These are phyloP conservation scores for Gymnodraco acuticeps DNA, from an alignment of 2,797 vertebrate species.

Conservation along the genomic window DNA sequence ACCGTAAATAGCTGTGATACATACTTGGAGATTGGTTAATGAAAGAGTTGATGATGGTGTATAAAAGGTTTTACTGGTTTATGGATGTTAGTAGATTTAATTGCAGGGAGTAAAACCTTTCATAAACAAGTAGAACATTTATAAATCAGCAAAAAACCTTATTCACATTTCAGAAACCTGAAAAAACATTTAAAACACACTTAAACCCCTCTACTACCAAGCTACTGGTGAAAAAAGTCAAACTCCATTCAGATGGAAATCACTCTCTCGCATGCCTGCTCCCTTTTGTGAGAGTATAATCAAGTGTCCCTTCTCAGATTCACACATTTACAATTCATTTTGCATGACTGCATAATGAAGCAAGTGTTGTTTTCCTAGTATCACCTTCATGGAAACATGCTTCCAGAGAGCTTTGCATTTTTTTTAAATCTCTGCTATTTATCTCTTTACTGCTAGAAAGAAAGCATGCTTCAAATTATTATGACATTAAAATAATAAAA, in stretches of 20 bases:
- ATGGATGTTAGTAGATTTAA: no score
- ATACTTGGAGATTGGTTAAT: no score
- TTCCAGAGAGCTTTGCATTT: not conserved
- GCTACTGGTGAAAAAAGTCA: not conserved
- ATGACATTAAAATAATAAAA: not conserved
- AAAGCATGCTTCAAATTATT: not conserved
- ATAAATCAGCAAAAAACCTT: no score
- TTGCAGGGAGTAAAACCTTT: no score
- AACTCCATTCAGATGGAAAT: slow-evolving; percentile 53
- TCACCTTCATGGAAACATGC: not conserved
- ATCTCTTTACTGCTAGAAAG: not conserved
- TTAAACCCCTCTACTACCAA: not conserved
- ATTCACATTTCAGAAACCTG: no score
- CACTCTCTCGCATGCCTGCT: not conserved
- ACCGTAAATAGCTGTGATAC: no score
- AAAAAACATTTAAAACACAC: no score
- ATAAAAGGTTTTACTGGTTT: no score
- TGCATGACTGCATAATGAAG: slow-evolving; percentile 51
- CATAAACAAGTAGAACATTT: no score
- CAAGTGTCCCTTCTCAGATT: slow-evolving; percentile 17
- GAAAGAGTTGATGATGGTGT: no score
- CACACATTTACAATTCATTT: slow-evolving; percentile 50
- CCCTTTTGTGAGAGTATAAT: slow-evolving; percentile 39
- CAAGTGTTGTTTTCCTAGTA: slow-evolving; percentile 14
- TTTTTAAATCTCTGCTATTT: not conserved